Evolutionary conservation across 2,797 vertebrate genomes (phyloP).

Genomic region (Cetoscarus ocellatus): DNA sequence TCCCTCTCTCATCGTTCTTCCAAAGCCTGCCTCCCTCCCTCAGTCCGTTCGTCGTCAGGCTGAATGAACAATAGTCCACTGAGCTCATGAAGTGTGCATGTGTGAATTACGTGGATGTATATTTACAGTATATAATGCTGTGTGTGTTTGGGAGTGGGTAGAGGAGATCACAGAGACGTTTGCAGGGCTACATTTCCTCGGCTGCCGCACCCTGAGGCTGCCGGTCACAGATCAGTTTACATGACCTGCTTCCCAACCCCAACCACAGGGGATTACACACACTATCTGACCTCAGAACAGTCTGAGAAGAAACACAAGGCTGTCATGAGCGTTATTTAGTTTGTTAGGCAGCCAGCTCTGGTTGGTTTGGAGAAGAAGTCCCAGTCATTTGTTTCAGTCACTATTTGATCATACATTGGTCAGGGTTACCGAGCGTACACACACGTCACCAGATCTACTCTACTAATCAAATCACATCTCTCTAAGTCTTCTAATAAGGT

Average conservation of each 20-base stretch:
- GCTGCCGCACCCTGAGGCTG: constrained; percentile 39
- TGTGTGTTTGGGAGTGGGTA: constrained; percentile 50
- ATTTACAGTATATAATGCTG: not conserved
- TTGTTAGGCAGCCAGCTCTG: not conserved
- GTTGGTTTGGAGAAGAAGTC: not conserved
- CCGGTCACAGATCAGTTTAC: constrained; percentile 66
- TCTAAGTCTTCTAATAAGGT: too few relatives aligned
- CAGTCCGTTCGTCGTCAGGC: constrained; percentile 41
- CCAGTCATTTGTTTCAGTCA: not conserved
- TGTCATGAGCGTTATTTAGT: not conserved
- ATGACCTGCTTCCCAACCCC: constrained; percentile 49
- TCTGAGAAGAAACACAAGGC: constrained; percentile 6
- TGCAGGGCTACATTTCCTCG: constrained; percentile 62
- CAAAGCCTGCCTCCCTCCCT: constrained; percentile 42
- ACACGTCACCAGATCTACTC: too few relatives aligned
- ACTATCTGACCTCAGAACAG: constrained; percentile 58
- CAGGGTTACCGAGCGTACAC: not conserved
- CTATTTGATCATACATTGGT: not conserved
- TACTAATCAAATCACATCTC: too few relatives aligned
- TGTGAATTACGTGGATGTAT: constrained; percentile 27
- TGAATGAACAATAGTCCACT: constrained; percentile 75
- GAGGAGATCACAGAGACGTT: constrained; percentile 57
- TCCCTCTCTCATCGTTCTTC: constrained; percentile 37
- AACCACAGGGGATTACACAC: constrained; percentile 52
- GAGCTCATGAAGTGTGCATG: constrained; percentile 41